phyloP scores from a whole-genome alignment of 2,113 vertebrate species.

The Micronisus gabar region DNA sequence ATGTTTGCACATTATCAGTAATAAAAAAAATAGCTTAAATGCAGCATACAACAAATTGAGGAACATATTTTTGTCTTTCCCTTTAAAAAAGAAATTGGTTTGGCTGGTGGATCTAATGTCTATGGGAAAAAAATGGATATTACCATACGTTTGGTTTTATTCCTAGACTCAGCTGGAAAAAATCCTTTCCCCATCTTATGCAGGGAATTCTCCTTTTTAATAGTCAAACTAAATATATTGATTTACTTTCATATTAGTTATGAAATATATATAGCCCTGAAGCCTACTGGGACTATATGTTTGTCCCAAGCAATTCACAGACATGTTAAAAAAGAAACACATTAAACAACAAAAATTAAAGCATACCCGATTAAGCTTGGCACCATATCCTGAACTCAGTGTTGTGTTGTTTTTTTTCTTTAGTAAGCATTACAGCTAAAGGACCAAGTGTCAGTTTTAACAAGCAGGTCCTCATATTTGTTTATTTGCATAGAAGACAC shows the following conservation, averaged over 20 bases:
- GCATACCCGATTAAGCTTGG: not conserved
- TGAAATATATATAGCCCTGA: not conserved
- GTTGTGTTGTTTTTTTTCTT: not conserved
- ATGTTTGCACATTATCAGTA: not conserved
- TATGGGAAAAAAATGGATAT: not conserved
- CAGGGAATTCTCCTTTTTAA: not conserved
- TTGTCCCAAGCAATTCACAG: not conserved
- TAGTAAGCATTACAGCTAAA: conserved; percentile 20
- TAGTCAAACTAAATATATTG: not conserved
- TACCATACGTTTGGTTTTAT: not conserved
- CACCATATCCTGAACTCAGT: not conserved
- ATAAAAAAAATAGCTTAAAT: not conserved
- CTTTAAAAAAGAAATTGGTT: not conserved
- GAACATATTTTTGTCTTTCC: not conserved
- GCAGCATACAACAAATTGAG: not conserved
- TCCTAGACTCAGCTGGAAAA: not conserved
- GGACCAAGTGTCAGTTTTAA: conserved; percentile 7
- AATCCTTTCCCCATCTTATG: not conserved
- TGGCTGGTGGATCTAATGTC: not conserved
- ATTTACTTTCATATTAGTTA: not conserved
- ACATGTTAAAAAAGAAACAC: not conserved
- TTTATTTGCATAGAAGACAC: not conserved
- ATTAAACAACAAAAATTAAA: not conserved
- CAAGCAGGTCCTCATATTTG: not conserved
- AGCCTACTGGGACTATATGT: not conserved